Conservation (phyloP, 2,888 invertebrate genomes). For the Heliconius erato region DNA sequence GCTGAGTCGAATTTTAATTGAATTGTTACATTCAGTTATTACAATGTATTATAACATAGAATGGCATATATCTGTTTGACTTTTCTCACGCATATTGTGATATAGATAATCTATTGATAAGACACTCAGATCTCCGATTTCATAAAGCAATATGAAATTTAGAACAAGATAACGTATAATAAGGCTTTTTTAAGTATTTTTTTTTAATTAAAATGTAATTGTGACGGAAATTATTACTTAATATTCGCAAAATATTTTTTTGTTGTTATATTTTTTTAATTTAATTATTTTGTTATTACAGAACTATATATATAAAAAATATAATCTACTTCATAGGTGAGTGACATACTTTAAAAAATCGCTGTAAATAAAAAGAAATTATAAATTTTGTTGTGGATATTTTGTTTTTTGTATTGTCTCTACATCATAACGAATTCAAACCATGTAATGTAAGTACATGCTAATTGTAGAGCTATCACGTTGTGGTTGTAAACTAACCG, state of each 20-base stretch:
- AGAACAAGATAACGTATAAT: background rate
- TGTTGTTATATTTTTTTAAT: no score
- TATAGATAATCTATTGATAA: background rate
- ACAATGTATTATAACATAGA: conserved; percentile 12
- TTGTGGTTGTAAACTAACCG: conserved; percentile 3
- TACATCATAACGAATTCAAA: background rate
- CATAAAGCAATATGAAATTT: background rate
- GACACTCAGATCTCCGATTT: background rate
- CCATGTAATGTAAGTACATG: background rate
- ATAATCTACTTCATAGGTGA: no score
- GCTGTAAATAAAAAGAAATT: no score
- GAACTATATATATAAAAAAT: no score
- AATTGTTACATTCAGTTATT: background rate
- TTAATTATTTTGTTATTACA: no score
- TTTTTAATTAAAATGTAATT: background rate
- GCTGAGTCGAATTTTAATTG: conserved; percentile 15
- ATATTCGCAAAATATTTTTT: background rate
- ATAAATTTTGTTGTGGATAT: no score
- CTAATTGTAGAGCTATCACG: conserved; percentile 8
- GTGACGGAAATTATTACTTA: background rate
- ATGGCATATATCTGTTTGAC: background rate
- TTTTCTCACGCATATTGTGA: conserved; percentile 1
- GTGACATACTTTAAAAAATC: no score
- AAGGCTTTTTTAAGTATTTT: background rate
- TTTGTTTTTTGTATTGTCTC: background rate